A percentile compares a stretch with the other conserved stretches of the same genome.
These are phyloP conservation scores for Batillaria attramentaria DNA, from an alignment of 1,140 invertebrate genomes.

Conservation along the genomic window DNA sequence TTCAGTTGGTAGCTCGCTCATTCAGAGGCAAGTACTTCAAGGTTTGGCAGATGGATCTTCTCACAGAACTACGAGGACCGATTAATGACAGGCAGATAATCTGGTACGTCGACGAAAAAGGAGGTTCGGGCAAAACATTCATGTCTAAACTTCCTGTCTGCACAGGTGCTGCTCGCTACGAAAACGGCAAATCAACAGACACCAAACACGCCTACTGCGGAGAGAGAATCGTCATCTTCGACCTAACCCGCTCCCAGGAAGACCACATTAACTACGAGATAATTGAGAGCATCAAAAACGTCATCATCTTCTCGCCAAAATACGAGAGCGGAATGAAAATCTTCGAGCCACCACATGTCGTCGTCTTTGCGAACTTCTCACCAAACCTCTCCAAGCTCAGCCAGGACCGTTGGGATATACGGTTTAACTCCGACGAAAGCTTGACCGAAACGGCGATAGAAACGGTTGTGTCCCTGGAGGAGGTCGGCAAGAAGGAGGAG, in stretches of 20 bases:
- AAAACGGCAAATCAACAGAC: conserved; percentile 25
- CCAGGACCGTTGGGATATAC: conserved; percentile 8
- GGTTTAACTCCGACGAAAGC: too few relatives aligned
- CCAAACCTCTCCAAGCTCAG: background rate
- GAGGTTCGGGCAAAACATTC: background rate
- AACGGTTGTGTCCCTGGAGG: too few relatives aligned
- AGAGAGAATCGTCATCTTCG: conserved; percentile 30
- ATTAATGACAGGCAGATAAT: background rate
- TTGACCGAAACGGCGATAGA: too few relatives aligned
- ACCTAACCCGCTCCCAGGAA: background rate
- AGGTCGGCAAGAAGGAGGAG: too few relatives aligned
- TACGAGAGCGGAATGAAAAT: conserved; percentile 18
- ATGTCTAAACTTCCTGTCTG: background rate
- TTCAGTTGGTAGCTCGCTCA: background rate
- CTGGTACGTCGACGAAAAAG: background rate
- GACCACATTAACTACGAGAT: conserved; percentile 33
- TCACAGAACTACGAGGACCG: background rate
- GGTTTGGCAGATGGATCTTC: background rate
- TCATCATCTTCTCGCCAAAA: conserved; percentile 30
- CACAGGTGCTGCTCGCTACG: background rate
- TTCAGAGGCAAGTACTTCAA: background rate
- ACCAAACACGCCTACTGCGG: conserved; percentile 17
- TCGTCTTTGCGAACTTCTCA: conserved; percentile 11
- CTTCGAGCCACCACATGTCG: conserved; percentile 1
- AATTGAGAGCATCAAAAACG: conserved; percentile 32